A percentile compares a stretch with the other conserved stretches of the same genome.
Evolutionary conservation across 2,888 invertebrate species (phyloP).

Genomic region (Yponomeuta cagnagella): DNA sequence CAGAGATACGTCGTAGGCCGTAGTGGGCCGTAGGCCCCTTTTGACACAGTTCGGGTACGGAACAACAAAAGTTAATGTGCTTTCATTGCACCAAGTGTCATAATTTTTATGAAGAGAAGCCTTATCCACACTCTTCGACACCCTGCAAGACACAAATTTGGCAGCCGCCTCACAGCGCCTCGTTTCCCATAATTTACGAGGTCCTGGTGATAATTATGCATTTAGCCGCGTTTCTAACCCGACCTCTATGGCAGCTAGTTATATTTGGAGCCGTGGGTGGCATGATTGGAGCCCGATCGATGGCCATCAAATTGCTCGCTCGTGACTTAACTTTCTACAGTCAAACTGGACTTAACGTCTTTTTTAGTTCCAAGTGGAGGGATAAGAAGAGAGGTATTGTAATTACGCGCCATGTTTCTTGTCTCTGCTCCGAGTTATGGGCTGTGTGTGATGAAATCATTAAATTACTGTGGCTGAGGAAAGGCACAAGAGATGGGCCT

Average conservation of each 20-base stretch:
- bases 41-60: too few species aligned
- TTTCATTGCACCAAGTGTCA: too few species aligned
- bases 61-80: too few species aligned
- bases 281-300: constrained; percentile 41
- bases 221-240: constrained; percentile 44
- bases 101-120: neutral
- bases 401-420: constrained; percentile 19
- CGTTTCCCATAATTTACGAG: constrained; percentile 59
- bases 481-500: neutral
- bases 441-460: constrained; percentile 4
- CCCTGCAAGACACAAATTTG: constrained; percentile 40
- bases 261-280: constrained; percentile 30
- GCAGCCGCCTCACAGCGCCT: constrained; percentile 41
- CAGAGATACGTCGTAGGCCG: too few species aligned
- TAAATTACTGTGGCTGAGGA: neutral
- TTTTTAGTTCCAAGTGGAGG: constrained; percentile 36
- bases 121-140: neutral
- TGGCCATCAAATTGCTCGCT: constrained; percentile 63
- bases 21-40: too few species aligned
- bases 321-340: constrained; percentile 53
- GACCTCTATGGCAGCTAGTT: constrained; percentile 19
- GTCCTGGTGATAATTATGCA: constrained; percentile 62
- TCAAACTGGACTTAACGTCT: constrained; percentile 52
- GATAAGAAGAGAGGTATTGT: constrained; percentile 32
- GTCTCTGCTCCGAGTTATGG: constrained; percentile 4